These are phyloP conservation scores for Meandrina meandrites DNA, from an alignment of 92 coral and sea anemone genomes.

Conservation along the genomic window DNA sequence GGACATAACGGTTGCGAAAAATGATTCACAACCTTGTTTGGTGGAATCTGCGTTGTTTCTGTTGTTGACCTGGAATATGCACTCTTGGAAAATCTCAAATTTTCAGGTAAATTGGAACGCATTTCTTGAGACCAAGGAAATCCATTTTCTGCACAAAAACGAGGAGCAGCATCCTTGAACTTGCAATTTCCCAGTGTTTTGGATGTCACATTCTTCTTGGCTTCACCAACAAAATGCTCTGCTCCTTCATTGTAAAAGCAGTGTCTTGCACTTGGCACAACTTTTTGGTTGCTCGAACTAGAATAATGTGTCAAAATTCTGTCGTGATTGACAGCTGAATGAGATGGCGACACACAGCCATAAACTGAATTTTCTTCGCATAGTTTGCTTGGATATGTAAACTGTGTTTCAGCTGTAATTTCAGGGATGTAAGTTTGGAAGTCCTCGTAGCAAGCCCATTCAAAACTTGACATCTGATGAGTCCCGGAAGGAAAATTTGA, in stretches of 20 bases:
- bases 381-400: conserved; percentile 4
- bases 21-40: conserved; percentile 16
- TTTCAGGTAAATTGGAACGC: conserved; percentile 2
- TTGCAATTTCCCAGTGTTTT: conserved; percentile 3
- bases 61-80: not conserved
- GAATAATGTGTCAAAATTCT: not conserved
- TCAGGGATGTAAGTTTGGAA: conserved; percentile 84
- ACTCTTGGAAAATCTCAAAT: not conserved
- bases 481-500: conserved; percentile 2
- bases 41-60: not conserved
- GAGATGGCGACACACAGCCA: not conserved
- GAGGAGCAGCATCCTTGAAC: not conserved
- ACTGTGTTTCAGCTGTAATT: conserved; percentile 49
- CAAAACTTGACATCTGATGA: conserved; percentile 58
- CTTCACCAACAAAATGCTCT: conserved; percentile 10
- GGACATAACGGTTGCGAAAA: conserved; percentile 15
- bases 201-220: not conserved
- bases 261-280: not conserved
- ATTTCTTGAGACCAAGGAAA: not conserved
- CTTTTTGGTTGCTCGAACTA: not conserved
- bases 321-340: not conserved
- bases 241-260: not conserved
- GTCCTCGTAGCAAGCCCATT: conserved; percentile 76
- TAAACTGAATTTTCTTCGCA: conserved; percentile 1
- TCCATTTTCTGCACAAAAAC: not conserved